A percentile compares a stretch with the other conserved stretches of the same genome.
Evolutionary conservation across 2,888 invertebrate species (phyloP).

Genomic region (Cerastis leucographa): DNA sequence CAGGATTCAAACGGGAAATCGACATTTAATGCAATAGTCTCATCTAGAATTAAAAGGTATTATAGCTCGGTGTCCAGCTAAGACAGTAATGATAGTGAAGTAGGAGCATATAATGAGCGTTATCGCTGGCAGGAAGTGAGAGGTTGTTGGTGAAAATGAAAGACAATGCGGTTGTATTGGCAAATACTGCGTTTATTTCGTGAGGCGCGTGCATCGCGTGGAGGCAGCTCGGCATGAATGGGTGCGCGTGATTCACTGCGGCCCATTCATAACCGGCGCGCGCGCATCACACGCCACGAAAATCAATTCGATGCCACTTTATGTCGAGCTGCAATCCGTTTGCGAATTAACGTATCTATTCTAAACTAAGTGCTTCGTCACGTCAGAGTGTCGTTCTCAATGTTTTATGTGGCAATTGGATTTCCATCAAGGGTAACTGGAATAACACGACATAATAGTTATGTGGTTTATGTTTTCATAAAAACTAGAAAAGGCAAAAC

Average conservation of each 20-base stretch:
- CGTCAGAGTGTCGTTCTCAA: conserved; percentile 16
- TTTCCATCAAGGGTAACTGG: conserved; percentile 3
- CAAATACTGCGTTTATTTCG: conserved; percentile 81
- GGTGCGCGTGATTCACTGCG: conserved; percentile 86
- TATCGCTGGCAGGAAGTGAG: conserved; percentile 84
- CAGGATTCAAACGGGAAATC: conserved; percentile 73
- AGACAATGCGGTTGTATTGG: conserved; percentile 81
- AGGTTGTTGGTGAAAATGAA: conserved; percentile 83
- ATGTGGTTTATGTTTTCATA: too few relatives aligned
- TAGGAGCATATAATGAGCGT: conserved; percentile 67
- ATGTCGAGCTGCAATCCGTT: conserved; percentile 66
- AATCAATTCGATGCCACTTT: conserved; percentile 76
- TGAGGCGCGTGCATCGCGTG: conserved; percentile 82
- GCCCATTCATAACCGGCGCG: conserved; percentile 84
- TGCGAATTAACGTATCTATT: conserved; percentile 62
- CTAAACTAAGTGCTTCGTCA: conserved; percentile 46
- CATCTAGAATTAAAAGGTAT: conserved; percentile 65
- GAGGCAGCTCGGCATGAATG: conserved; percentile 86
- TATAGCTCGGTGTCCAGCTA: conserved; percentile 43
- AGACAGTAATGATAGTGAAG: conserved; percentile 66
- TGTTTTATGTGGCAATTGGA: conserved; percentile 12
- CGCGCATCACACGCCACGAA: conserved; percentile 75
- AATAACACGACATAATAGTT: neutral
- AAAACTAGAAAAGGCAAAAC: neutral
- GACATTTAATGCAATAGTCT: conserved; percentile 61